Evolutionary conservation across 1,140 invertebrate species (phyloP), one percentile per base, ranked within the genome.

Genomic region (Zophobas morio): DNA sequence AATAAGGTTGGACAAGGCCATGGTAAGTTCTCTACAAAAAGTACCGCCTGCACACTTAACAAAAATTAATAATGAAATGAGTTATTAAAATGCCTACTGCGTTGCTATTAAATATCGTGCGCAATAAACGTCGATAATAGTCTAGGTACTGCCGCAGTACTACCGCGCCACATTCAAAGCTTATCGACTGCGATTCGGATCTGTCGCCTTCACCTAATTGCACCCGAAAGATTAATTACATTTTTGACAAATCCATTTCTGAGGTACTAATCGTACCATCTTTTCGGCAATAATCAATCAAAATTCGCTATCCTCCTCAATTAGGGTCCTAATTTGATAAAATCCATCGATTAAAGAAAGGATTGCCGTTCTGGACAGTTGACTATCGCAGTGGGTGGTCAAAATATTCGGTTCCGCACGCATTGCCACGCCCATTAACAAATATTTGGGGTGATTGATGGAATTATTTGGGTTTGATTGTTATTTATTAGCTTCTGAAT

Each of bases 401-500:
- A 66, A 42, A 33, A 42, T 66, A 66, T 66, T 40, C 60, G 60
- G 60, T 66, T 66, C 60, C 60, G 60, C 60, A 66, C 60, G 60
- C 60, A 66, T 32, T 33, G 39, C 60, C 60, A 66, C 60, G 60
- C 60, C 60, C 20, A 20, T 66, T 66, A 66, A 40, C 39, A 66
- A 60, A 66, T 66, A 66, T 66, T 66, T 42, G 60, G 60, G 39
- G 60, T 66, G 60, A 66, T 66, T 66, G 60, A 66, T 66, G 60
- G 20, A 66, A 66, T 66, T 66, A 66, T 46, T 66, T 42, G 6
- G 60, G 8, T 66, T 42, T 66, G 60, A 66, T 66, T 66, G 39
- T 66, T 66, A 66, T 66, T 66, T 66, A 66, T 66, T 66, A 66
- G 60, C 60, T 66, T 66, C 60, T 39, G 60, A 66, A 66, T 66